A percentile compares a stretch with the other conserved stretches of the same genome.
These are phyloP conservation scores for Ephialtes manifestator DNA, from an alignment of 2,888 invertebrate genomes.

Conservation along the genomic window DNA sequence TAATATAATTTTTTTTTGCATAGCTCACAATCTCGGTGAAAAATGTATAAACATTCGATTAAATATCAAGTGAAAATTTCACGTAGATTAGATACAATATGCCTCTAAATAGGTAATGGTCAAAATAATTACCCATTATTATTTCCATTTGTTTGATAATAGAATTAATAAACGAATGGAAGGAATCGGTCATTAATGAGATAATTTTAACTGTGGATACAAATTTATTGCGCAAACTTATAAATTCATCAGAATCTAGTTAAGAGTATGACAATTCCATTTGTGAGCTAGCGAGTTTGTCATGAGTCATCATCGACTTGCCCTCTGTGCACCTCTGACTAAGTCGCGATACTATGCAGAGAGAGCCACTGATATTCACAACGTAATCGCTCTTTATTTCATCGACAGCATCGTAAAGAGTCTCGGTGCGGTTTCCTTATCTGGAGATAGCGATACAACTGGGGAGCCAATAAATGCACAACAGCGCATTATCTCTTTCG, in stretches of 20 bases:
- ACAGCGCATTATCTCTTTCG: slow-evolving; percentile 9
- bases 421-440: slow-evolving; percentile 45
- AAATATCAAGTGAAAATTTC: no score
- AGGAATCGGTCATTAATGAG: no score
- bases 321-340: slow-evolving; percentile 49
- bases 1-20: no score
- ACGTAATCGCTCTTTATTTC: slow-evolving; percentile 47
- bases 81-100: no score
- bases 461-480: slow-evolving; percentile 14
- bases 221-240: no score
- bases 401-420: slow-evolving; percentile 64
- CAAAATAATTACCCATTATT: no score
- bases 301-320: slow-evolving; percentile 38
- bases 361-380: slow-evolving; percentile 11
- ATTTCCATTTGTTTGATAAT: no score
- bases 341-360: slow-evolving; percentile 45
- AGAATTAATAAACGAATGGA: no score
- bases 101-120: no score
- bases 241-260: neutral
- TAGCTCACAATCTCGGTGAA: no score
- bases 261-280: slow-evolving; percentile 12
- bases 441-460: slow-evolving; percentile 40
- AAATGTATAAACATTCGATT: no score
- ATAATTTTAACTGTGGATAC: no score
- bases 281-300: slow-evolving; percentile 31